Base-by-base conservation (phyloP, 1,140 invertebrate genomes). In the Lasioglossum baleicum region DNA sequence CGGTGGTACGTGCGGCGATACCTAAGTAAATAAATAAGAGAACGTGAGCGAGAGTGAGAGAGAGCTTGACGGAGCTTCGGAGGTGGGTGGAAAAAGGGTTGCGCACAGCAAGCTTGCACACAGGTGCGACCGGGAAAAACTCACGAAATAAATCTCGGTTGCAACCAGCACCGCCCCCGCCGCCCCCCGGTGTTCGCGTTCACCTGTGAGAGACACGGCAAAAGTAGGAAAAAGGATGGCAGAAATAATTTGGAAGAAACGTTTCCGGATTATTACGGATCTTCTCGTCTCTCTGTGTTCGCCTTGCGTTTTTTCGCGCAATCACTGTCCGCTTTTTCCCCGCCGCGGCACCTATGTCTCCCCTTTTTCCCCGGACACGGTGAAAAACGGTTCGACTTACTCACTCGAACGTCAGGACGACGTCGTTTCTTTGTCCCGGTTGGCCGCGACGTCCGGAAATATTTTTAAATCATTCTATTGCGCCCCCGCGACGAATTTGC, bases 51-150 rank as follows among this genome's bases (percentile, higher is more conserved):
- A 44, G 20, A 4, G 20, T 4, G 17, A 15, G 20, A 26, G 26
- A 26, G 26, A 26, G 26, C 26, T 26, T 26, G 26, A 26, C 26
- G 26, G 26, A 26, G 26, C 26, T 26, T 26, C 26, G 26, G 26
- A 1, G 26, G 26, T 26, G 26, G 26, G 26, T 0, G 26, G 26
- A 26, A 26, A 56, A 20, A 56, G 20, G 15, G 6, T 64, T 44
- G 68, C 26, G 1, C 26, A 76, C 83, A 85, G 84, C 86, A 90
- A 86, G 87, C 69, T 35, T 84, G 83, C 71, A 72, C 89, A 92
- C 89, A 92, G 91, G 90, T 91, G 91, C 82, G 82, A 89, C 82
- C 35, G 86, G 83, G 83, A 90, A 90, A 90, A 91, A 90, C 87
- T 88, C 87, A 74, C 87, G 78, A 89, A 88, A 92, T 92, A 92